phyloP scores from a whole-genome alignment of 2,113 vertebrate genomes.

The Pedionomus torquatus region DNA sequence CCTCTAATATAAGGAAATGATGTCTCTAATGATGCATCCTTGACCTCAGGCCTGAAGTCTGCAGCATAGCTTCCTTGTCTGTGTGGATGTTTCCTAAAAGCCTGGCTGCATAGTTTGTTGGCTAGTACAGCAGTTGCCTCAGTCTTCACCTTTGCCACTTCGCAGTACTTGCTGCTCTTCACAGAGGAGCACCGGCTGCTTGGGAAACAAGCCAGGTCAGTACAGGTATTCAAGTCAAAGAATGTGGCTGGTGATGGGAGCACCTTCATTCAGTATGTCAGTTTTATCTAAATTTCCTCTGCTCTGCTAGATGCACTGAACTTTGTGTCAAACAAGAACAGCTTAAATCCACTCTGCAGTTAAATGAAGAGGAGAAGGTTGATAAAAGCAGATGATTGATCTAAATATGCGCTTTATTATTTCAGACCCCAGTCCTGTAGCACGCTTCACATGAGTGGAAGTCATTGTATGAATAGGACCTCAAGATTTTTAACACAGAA shows the following conservation, averaged over 20 bases:
- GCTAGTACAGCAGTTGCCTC: background rate
- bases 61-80: background rate
- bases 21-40: slow-evolving; percentile 45
- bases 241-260: too few species aligned
- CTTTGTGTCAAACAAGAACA: background rate
- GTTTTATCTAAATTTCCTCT: background rate
- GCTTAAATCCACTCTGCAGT: background rate
- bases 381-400: background rate
- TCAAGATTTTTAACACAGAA: background rate
- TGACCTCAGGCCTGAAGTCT: slow-evolving; percentile 42
- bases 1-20: slow-evolving; percentile 55
- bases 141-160: background rate
- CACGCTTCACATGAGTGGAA: background rate
- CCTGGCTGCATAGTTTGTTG: background rate
- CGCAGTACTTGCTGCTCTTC: background rate
- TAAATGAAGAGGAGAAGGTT: background rate
- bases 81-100: slow-evolving; percentile 16
- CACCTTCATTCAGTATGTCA: background rate
- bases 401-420: background rate
- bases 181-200: background rate
- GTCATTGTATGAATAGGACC: background rate
- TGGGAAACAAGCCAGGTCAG: background rate
- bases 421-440: background rate
- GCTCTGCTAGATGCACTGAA: background rate
- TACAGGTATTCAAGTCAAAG: background rate